phyloP scores from a whole-genome alignment of 2,888 invertebrate species.

The Sesamia inferens region DNA sequence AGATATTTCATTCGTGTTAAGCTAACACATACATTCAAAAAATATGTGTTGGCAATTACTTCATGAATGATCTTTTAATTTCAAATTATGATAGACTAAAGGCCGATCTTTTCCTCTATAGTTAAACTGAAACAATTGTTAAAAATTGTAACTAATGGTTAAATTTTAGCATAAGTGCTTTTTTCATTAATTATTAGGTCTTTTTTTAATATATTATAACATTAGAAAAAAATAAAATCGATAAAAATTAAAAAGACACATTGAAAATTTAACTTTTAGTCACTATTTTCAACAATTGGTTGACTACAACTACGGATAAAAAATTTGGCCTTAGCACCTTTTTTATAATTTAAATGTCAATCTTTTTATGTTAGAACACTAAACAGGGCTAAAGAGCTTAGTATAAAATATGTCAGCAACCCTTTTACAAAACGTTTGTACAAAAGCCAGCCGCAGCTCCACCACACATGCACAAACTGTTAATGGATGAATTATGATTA shows the following conservation, averaged over 20 bases:
- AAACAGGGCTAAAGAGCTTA: slow-evolving; percentile 55
- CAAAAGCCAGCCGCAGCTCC: slow-evolving; percentile 66
- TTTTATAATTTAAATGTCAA: slow-evolving; percentile 18
- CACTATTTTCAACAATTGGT: too few species aligned
- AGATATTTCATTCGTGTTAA: slow-evolving; percentile 18
- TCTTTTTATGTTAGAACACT: slow-evolving; percentile 38
- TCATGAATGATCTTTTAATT: slow-evolving; percentile 41
- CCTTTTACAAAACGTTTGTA: slow-evolving; percentile 63
- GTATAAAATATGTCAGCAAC: slow-evolving; percentile 62
- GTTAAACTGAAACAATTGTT: too few species aligned
- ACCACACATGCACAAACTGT: slow-evolving; percentile 75
- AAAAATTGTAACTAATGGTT: too few species aligned
- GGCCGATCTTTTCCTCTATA: too few species aligned
- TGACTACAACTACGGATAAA: too few species aligned
- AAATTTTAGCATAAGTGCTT: too few species aligned
- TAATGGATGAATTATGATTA: slow-evolving; percentile 66
- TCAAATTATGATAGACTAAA: slow-evolving; percentile 1
- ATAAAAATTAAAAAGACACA: too few species aligned
- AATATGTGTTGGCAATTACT: slow-evolving; percentile 38
- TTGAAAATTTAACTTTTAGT: too few species aligned
- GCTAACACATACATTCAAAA: slow-evolving; percentile 27
- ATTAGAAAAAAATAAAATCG: too few species aligned
- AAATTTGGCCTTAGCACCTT: neutral
- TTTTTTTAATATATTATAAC: too few species aligned
- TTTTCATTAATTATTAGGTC: too few species aligned